A percentile compares a stretch with the other conserved stretches of the same genome.
Evolutionary conservation across 1,140 invertebrate species (phyloP).

Genomic region (Drosophila teissieri): DNA sequence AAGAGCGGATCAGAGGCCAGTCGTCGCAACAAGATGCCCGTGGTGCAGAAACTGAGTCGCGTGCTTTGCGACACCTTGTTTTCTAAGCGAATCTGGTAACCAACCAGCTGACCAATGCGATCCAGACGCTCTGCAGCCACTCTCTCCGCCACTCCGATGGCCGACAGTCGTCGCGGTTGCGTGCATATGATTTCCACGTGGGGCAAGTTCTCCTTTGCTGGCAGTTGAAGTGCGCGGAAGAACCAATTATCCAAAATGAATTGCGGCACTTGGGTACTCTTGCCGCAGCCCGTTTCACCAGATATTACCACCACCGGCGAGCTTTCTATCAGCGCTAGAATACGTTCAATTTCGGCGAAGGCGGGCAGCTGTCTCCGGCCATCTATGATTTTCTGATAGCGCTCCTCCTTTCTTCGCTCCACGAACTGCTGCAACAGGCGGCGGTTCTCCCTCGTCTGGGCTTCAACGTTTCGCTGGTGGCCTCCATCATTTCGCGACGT

Average conservation of each 20-base stretch:
- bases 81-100: constrained; percentile 94
- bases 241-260: constrained; percentile 94
- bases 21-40: constrained; percentile 93
- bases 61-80: constrained; percentile 92
- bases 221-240: constrained; percentile 49
- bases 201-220: constrained; percentile 45
- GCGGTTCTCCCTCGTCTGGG: constrained; percentile 87
- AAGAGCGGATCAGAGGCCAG: constrained; percentile 91
- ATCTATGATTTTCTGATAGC: constrained; percentile 88
- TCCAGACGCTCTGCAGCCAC: constrained; percentile 94
- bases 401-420: constrained; percentile 86
- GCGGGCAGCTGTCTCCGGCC: constrained; percentile 88
- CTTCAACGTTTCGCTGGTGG: constrained; percentile 85
- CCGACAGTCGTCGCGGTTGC: constrained; percentile 96
- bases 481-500: constrained; percentile 84
- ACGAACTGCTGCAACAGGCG: constrained; percentile 87
- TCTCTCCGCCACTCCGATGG: constrained; percentile 95
- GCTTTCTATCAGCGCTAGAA: constrained; percentile 87
- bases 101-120: constrained; percentile 91
- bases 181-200: constrained; percentile 92
- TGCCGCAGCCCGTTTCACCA: constrained; percentile 95
- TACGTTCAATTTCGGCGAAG: constrained; percentile 88
- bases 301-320: constrained; percentile 91
- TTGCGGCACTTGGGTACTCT: constrained; percentile 96
- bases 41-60: constrained; percentile 94